Percentiles rank a stretch among this genome's conserved stretches.
These are phyloP conservation scores for Ennomos erosarius DNA, from an alignment of 2,888 invertebrate genomes.

Conservation along the genomic window DNA sequence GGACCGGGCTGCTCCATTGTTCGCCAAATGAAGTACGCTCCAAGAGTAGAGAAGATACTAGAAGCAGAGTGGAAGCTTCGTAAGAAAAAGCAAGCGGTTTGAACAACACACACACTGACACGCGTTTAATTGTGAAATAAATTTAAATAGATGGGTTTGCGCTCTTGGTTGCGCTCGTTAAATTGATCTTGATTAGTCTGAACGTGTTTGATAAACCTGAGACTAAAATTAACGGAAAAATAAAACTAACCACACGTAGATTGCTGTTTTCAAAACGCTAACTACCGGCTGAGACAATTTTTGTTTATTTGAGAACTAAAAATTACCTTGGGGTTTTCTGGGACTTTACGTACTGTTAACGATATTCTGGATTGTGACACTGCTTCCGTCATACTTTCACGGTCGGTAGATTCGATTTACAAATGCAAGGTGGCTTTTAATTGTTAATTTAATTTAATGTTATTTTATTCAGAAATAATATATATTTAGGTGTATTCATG, in stretches of 20 bases:
- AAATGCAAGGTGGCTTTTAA: constrained; percentile 38
- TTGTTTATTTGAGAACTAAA: too few relatives aligned
- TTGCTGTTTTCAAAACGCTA: too few relatives aligned
- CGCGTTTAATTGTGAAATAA: not conserved
- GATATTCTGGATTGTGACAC: constrained; percentile 60
- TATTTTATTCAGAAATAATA: not conserved
- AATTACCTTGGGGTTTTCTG: not conserved
- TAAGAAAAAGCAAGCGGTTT: not conserved
- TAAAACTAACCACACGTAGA: too few relatives aligned
- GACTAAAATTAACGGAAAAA: too few relatives aligned
- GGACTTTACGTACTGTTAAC: constrained; percentile 21
- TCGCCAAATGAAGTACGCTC: constrained; percentile 79
- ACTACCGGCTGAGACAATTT: too few relatives aligned
- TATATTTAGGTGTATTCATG: constrained; percentile 1
- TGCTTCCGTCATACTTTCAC: constrained; percentile 66
- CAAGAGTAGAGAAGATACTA: constrained; percentile 9
- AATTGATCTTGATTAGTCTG: too few relatives aligned
- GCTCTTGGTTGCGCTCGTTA: not conserved
- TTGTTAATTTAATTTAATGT: constrained; percentile 9
- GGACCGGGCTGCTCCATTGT: constrained; percentile 73
- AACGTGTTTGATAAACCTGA: too few relatives aligned
- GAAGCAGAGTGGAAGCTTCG: constrained; percentile 16
- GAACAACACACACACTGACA: not conserved
- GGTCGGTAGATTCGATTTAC: constrained; percentile 48
- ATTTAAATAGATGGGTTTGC: too few relatives aligned